Conservation (phyloP, 2,888 invertebrate species). For the Charanyca ferruginea region DNA sequence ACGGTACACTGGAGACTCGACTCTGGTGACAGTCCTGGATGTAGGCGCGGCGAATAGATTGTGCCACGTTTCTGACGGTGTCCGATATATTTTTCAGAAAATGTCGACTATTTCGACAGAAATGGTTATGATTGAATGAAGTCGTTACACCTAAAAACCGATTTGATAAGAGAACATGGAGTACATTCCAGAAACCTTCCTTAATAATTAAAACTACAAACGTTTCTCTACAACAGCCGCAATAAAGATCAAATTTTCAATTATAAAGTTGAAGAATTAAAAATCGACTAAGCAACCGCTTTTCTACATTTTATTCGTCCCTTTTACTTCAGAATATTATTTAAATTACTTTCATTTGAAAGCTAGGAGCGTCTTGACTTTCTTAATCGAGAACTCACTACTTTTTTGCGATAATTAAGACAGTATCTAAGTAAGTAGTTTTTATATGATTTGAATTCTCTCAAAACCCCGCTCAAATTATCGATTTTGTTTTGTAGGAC, state of each 20-base stretch:
- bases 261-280: constrained; percentile 48
- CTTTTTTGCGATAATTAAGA: constrained; percentile 1
- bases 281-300: constrained; percentile 34
- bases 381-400: constrained; percentile 24
- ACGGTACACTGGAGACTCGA: no score
- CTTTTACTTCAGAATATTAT: constrained; percentile 34
- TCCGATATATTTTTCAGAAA: no score
- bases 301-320: constrained; percentile 25
- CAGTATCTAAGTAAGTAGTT: background rate
- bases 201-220: constrained; percentile 5
- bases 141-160: no score
- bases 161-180: no score
- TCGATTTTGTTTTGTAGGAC: no score
- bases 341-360: constrained; percentile 44
- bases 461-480: no score
- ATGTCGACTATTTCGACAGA: no score
- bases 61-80: no score
- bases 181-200: background rate
- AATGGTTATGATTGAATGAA: no score
- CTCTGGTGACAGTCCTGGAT: no score
- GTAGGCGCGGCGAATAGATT: no score
- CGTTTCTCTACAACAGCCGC: constrained; percentile 25
- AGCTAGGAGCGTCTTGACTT: constrained; percentile 23
- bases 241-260: constrained; percentile 36
- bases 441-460: background rate